A percentile compares a stretch with the other conserved stretches of the same genome.
Evolutionary conservation across 2,113 vertebrate genomes (phyloP).

Genomic region (Lontra canadensis): DNA sequence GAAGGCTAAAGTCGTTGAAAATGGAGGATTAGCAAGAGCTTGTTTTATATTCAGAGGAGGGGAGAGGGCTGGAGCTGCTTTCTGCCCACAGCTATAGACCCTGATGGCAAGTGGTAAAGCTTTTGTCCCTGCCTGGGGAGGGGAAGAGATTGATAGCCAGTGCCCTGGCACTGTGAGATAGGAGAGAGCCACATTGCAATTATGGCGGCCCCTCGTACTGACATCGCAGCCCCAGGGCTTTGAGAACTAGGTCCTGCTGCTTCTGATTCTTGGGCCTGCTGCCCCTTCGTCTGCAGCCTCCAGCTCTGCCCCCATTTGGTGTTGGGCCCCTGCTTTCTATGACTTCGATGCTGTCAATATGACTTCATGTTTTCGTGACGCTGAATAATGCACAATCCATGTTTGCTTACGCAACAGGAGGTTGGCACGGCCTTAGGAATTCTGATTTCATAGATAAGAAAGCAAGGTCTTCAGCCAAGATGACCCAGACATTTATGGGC

Average conservation of each 20-base stretch:
- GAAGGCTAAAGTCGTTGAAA: conserved; percentile 53
- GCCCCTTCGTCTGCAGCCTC: neutral
- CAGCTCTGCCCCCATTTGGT: neutral
- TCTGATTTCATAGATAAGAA: conserved; percentile 22
- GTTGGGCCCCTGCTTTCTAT: neutral
- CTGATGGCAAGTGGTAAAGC: conserved; percentile 14
- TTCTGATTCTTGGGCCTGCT: neutral
- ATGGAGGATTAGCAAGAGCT: conserved; percentile 48
- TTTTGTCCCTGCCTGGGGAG: conserved; percentile 44
- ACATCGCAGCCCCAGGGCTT: neutral
- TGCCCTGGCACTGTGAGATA: neutral
- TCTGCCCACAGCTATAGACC: conserved; percentile 42
- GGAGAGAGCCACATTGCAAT: neutral
- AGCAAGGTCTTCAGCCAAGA: neutral
- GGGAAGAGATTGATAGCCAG: neutral
- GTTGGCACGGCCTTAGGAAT: neutral
- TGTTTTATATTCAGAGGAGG: conserved; percentile 49
- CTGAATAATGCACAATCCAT: neutral
- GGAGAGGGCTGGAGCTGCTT: neutral
- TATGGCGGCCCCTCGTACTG: neutral
- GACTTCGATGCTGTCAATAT: neutral
- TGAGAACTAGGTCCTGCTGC: neutral
- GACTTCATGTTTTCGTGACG: neutral
- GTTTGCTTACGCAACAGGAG: neutral
- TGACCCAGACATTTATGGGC: neutral